Evolutionary conservation across 2,797 vertebrate species (phyloP), one percentile per base, ranked within the genome.

Genomic region (Dipus sagitta): DNA sequence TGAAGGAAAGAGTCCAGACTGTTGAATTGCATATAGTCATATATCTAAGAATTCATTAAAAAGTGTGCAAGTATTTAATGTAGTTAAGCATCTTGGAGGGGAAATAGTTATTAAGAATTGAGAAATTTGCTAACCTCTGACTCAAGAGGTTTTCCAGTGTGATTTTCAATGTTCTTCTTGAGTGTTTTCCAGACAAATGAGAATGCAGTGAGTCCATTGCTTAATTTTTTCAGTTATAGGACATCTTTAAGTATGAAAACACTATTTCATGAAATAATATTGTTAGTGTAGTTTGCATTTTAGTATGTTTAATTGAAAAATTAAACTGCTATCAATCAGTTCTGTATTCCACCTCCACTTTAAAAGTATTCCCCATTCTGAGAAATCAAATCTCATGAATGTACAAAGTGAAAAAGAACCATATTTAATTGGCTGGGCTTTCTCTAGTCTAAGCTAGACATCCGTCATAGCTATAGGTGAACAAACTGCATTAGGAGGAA

Each of bases 21-120:
- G 18, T 38, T 91, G 64, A 94, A 70, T 79, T 4, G 88, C 80
- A 54, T 71, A 14, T 65, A 77, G n/a, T 85, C 17, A 83, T 58
- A n/a, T 70, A 78, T 42, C 26, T 87, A 71, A 88, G 28, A 78
- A 9, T 83, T 91, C 15, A 34, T 18, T 84, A 64, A 64, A 74
- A 86, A 42, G 65, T 68, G 75, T 3, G 86, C 67, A 93, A 83
- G 75, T 81, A 65, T 34, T 85, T 84, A 60, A 78, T 86, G 28
- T 68, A 64, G 17, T 75, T 93, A 30, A 80, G 83, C 92, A 86
- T 9, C 71, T 91, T 86, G 32, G 17, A 85, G 21, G 21, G 17
- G 38, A 94, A 93, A 83, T 58, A 70, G 75, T 74, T 88, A 78
- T 64, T 88, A 70, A 92, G 64, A 93, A 83, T 68, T 94, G 7